Conservation (phyloP, 2,888 invertebrate species). For the Mythimna pallens region DNA sequence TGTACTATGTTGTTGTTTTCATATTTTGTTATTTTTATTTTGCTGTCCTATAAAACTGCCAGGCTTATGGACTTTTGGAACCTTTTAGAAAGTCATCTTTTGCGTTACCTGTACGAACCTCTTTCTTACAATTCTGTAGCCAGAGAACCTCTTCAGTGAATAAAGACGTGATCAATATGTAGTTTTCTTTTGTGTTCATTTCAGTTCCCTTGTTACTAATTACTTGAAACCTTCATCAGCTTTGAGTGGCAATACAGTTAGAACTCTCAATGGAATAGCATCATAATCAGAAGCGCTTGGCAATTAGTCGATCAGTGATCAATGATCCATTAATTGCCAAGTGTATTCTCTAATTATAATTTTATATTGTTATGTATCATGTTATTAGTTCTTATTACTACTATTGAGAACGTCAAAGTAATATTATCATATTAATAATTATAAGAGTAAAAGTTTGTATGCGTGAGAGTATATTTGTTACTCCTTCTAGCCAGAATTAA, state of each 20-base stretch:
- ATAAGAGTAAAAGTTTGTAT: no score
- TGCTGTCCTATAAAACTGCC: no score
- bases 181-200: neutral
- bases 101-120: no score
- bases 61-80: no score
- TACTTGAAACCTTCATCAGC: constrained; percentile 6
- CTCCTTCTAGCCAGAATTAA: no score
- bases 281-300: constrained; percentile 18
- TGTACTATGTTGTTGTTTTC: no score
- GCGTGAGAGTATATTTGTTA: no score
- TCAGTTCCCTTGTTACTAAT: neutral
- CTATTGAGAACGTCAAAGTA: neutral
- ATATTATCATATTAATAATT: no score
- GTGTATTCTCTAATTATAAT: constrained; percentile 7
- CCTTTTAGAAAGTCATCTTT: no score
- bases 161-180: neutral
- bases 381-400: neutral
- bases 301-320: constrained; percentile 37
- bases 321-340: constrained; percentile 12
- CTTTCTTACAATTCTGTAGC: no score
- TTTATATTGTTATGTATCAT: neutral
- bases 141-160: neutral
- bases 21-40: no score
- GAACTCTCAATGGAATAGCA: constrained; percentile 24
- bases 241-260: constrained; percentile 19